A percentile compares a stretch with the other conserved stretches of the same genome.
These are phyloP conservation scores for Nemotelus pantherinus DNA, from an alignment of 2,888 invertebrate genomes.

Conservation along the genomic window DNA sequence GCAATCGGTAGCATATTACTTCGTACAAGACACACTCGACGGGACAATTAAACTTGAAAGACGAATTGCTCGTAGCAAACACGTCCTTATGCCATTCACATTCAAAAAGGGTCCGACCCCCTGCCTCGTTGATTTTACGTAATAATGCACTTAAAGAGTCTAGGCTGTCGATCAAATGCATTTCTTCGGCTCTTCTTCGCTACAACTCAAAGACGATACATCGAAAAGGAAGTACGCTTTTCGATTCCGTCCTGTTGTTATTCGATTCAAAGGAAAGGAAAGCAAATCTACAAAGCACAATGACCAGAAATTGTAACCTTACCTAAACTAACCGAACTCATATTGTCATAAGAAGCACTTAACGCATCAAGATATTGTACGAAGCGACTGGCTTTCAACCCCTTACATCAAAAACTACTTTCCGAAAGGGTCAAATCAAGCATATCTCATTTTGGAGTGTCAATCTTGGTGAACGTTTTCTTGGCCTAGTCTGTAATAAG, in stretches of 20 bases:
- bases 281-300: not conserved
- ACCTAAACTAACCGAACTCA: not conserved
- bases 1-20: not conserved
- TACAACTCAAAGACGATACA: not conserved
- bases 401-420: slow-evolving; percentile 20
- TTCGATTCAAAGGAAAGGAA: not conserved
- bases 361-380: slow-evolving; percentile 4
- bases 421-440: slow-evolving; percentile 9
- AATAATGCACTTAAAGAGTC: slow-evolving; percentile 19
- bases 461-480: not conserved
- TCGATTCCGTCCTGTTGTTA: slow-evolving; percentile 17
- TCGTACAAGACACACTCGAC: not conserved
- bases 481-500: slow-evolving; percentile 8
- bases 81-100: too few species aligned
- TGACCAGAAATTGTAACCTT: slow-evolving; percentile 17
- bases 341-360: slow-evolving; percentile 13
- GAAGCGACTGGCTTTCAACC: slow-evolving; percentile 4
- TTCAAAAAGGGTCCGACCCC: too few species aligned
- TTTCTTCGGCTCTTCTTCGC: not conserved
- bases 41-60: too few species aligned
- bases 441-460: not conserved
- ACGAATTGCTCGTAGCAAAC: too few species aligned
- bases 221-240: slow-evolving; percentile 35
- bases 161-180: slow-evolving; percentile 11
- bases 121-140: not conserved